A percentile compares a stretch with the other conserved stretches of the same genome.
phyloP scores from a whole-genome alignment of 2,888 invertebrate genomes.

The Asteroscopus sphinx region DNA sequence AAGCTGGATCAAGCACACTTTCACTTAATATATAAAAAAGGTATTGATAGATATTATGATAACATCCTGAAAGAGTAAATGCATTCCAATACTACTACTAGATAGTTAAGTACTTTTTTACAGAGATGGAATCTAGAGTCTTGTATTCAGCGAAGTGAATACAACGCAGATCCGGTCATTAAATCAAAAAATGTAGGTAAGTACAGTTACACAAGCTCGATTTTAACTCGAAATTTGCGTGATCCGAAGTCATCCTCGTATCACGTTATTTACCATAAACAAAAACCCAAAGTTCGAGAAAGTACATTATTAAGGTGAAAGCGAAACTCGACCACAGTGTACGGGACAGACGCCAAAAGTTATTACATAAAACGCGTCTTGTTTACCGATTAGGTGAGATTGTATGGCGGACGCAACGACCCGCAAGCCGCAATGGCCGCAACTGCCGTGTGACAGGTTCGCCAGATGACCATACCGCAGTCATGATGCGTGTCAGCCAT shows the following conservation, averaged over 20 bases:
- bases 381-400: slow-evolving; percentile 80
- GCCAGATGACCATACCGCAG: slow-evolving; percentile 16
- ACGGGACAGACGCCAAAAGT: slow-evolving; percentile 73
- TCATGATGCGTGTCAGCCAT: slow-evolving; percentile 4
- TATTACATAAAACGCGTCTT: slow-evolving; percentile 80
- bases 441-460: slow-evolving; percentile 28
- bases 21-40: slow-evolving; percentile 37
- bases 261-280: slow-evolving; percentile 53
- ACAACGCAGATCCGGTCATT: slow-evolving; percentile 3
- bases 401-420: slow-evolving; percentile 57
- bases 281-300: slow-evolving; percentile 79
- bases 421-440: slow-evolving; percentile 46
- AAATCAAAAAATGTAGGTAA: slow-evolving; percentile 50
- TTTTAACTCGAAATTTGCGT: slow-evolving; percentile 44
- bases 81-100: background rate
- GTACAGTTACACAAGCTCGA: slow-evolving; percentile 30
- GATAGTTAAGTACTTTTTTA: no score
- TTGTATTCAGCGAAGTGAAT: no score
- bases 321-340: slow-evolving; percentile 76
- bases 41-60: background rate
- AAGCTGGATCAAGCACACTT: slow-evolving; percentile 41
- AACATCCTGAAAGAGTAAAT: background rate
- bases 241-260: slow-evolving; percentile 48
- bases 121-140: no score
- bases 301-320: slow-evolving; percentile 83